Percentiles rank a stretch among this genome's conserved stretches.
Evolutionary conservation across 2,888 invertebrate genomes (phyloP).

Genomic region (Petrolisthes cinctipes): DNA sequence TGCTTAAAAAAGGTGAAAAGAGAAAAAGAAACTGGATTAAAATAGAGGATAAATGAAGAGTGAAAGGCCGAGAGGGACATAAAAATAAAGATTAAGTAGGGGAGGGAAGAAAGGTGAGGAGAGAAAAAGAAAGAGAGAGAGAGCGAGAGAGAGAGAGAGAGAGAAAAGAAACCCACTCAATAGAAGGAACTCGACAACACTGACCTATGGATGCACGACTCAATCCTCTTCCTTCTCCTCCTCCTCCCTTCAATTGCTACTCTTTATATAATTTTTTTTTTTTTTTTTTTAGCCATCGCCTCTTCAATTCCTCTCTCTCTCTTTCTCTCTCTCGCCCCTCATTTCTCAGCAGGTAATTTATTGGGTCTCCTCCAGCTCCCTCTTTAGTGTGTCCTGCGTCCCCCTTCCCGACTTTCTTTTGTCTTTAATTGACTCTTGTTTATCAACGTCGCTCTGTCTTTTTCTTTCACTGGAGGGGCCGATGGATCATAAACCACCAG

Average conservation of each 20-base stretch:
- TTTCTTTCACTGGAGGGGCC: constrained; percentile 48
- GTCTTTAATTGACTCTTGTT: constrained; percentile 62
- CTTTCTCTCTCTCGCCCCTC: constrained; percentile 6
- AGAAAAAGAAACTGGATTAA: no score
- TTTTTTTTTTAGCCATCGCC: background rate
- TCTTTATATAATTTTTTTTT: background rate
- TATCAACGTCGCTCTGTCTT: constrained; percentile 60
- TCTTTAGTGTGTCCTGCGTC: constrained; percentile 40
- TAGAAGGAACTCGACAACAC: background rate
- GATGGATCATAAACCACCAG: constrained; percentile 48
- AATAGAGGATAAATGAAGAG: no score
- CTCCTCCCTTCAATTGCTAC: background rate
- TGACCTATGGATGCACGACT: background rate
- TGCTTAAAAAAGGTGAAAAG: no score
- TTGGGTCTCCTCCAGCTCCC: constrained; percentile 30
- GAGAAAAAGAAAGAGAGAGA: background rate
- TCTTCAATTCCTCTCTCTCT: background rate
- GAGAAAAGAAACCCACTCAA: background rate
- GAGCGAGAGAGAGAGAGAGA: background rate
- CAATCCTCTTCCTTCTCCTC: background rate
- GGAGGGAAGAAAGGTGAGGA: no score
- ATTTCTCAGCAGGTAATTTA: constrained; percentile 46
- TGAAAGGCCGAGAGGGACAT: no score
- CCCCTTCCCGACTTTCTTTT: constrained; percentile 38
- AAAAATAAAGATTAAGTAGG: no score